Conservation (phyloP, 2,797 vertebrate species). For the Neoniphon sammara region DNA sequence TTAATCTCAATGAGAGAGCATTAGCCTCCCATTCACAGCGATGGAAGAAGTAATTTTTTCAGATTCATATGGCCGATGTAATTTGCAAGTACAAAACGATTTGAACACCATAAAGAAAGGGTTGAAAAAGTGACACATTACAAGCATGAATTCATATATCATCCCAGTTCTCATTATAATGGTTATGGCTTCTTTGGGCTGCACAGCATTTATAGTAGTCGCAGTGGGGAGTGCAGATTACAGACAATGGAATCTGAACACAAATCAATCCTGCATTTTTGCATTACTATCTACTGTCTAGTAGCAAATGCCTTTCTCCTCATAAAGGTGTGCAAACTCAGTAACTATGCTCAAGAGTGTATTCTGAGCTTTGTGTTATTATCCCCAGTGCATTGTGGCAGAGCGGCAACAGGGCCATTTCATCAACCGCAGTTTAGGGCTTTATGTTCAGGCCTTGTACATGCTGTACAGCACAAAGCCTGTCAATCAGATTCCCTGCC, state of each 20-base stretch:
- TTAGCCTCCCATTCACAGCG: constrained; percentile 22
- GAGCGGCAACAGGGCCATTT: constrained; percentile 9
- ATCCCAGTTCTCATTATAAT: constrained; percentile 17
- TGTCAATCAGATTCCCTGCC: constrained; percentile 47
- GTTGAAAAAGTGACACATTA: constrained; percentile 26
- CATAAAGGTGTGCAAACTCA: constrained; percentile 4
- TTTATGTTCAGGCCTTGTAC: constrained; percentile 34
- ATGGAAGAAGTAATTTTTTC: constrained; percentile 52
- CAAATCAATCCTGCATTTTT: not conserved
- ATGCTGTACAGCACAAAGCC: constrained; percentile 47
- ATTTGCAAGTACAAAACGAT: constrained; percentile 28
- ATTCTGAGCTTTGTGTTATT: constrained; percentile 17
- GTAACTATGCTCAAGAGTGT: not conserved
- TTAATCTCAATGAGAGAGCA: constrained; percentile 43
- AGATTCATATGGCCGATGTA: constrained; percentile 19
- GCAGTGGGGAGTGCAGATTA: not conserved
- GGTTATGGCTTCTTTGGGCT: constrained; percentile 21
- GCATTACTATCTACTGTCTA: not conserved
- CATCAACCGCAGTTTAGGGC: constrained; percentile 24
- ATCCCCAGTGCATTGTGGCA: constrained; percentile 20
- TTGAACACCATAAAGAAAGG: constrained; percentile 31
- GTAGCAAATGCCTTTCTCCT: not conserved
- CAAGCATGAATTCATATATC: constrained; percentile 44
- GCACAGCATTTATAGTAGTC: constrained; percentile 35
- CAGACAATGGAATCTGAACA: constrained; percentile 14